Conservation (phyloP, 2,888 invertebrate genomes). For the Schizotus pectinicornis region DNA sequence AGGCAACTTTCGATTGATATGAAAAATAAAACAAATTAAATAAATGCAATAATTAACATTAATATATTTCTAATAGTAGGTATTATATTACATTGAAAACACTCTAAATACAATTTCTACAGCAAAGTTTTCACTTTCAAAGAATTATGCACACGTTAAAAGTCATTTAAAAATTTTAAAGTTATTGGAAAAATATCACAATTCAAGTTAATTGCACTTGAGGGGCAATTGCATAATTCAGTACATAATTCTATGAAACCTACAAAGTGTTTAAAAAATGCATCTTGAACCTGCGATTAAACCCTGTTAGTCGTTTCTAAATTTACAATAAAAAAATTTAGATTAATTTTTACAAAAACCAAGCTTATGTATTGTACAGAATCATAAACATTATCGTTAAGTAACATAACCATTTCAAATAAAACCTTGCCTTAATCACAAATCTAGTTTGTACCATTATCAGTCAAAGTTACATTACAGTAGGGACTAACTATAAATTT, state of each 20-base stretch:
- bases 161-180: conserved; percentile 36
- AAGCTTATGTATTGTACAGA: conserved; percentile 47
- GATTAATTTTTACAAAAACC: conserved; percentile 36
- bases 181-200: conserved; percentile 35
- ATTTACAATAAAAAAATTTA: conserved; percentile 29
- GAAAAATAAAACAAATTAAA: conserved; percentile 31
- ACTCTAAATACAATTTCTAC: conserved; percentile 56
- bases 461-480: conserved; percentile 37
- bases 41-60: conserved; percentile 51
- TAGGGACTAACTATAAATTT: conserved; percentile 24
- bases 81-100: conserved; percentile 57
- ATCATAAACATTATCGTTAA: conserved; percentile 39
- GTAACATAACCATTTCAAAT: conserved; percentile 32
- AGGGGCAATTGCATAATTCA: conserved; percentile 22
- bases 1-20: too few species aligned
- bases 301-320: conserved; percentile 49
- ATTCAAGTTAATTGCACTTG: conserved; percentile 45
- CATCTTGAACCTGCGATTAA: conserved; percentile 33
- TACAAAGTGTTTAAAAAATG: conserved; percentile 26
- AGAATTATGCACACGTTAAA: conserved; percentile 44
- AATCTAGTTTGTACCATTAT: conserved; percentile 40
- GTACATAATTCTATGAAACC: conserved; percentile 45
- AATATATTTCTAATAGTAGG: conserved; percentile 52
- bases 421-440: conserved; percentile 38
- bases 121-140: conserved; percentile 48